These are phyloP conservation scores for Carcinoscorpius rotundicauda DNA, from an alignment of 1,140 invertebrate genomes.

Conservation along the genomic window DNA sequence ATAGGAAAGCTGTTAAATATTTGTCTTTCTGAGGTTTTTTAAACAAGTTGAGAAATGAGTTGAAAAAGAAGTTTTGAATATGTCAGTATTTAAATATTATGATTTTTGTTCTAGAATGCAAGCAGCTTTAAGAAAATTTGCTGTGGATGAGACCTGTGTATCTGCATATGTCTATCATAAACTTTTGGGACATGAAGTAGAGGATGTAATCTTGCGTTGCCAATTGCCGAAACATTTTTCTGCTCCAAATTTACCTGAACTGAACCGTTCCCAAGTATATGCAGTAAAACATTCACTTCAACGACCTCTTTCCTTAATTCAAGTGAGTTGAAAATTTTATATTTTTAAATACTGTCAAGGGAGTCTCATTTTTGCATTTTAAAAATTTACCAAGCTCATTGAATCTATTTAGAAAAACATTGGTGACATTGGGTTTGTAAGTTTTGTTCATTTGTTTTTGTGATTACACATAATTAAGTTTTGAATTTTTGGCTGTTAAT, in stretches of 20 bases:
- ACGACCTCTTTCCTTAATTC: conserved; percentile 90
- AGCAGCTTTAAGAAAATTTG: conserved; percentile 84
- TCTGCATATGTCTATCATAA: conserved; percentile 97
- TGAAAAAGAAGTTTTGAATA: no score
- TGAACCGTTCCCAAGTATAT: conserved; percentile 78
- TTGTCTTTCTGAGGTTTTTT: no score
- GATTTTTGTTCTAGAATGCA: conserved; percentile 63
- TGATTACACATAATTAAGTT: no score
- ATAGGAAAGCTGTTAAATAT: no score
- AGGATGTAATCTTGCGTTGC: conserved; percentile 82
- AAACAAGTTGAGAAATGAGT: no score
- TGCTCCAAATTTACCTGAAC: conserved; percentile 90
- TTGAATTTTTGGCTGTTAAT: no score
- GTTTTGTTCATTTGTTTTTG: no score
- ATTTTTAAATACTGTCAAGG: neutral
- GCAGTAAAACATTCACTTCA: conserved; percentile 98
- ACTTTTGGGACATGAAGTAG: conserved; percentile 89
- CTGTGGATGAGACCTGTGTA: conserved; percentile 89
- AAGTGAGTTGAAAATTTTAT: conserved; percentile 41
- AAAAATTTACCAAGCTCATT: no score
- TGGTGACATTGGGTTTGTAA: no score
- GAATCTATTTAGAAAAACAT: no score
- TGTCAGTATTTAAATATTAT: conserved; percentile 2
- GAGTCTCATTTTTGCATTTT: no score
- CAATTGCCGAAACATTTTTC: conserved; percentile 92